These are phyloP conservation scores for Pterobdella sp. DNA, from an alignment of 2,888 invertebrate species.

Conservation along the genomic window DNA sequence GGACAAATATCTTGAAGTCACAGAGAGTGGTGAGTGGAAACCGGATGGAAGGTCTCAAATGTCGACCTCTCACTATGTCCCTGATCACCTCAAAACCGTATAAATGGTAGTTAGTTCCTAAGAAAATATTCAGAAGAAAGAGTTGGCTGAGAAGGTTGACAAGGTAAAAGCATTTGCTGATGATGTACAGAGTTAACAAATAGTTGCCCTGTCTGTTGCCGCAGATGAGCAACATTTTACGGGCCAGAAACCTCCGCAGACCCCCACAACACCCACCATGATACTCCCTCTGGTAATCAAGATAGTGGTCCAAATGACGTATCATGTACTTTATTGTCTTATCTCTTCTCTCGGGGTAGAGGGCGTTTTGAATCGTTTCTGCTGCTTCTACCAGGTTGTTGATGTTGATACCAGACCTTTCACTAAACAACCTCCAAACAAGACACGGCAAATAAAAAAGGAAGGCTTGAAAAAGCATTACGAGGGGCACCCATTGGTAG, in stretches of 20 bases:
- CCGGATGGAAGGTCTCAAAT: constrained; percentile 46
- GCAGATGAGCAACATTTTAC: constrained; percentile 49
- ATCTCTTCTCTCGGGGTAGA: constrained; percentile 52
- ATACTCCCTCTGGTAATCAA: constrained; percentile 49
- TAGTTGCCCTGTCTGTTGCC: constrained; percentile 53
- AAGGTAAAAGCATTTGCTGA: constrained; percentile 52
- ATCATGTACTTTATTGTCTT: constrained; percentile 53
- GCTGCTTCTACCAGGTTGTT: constrained; percentile 48
- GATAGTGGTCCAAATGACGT: constrained; percentile 54
- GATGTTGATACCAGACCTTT: constrained; percentile 51
- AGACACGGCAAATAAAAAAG: constrained; percentile 52
- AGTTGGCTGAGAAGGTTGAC: constrained; percentile 53
- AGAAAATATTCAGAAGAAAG: constrained; percentile 53
- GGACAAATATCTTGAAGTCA: constrained; percentile 51
- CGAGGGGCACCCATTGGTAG: constrained; percentile 51
- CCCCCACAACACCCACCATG: constrained; percentile 48
- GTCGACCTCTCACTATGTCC: constrained; percentile 50
- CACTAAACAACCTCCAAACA: constrained; percentile 37
- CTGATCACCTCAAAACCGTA: constrained; percentile 53
- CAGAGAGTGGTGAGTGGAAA: constrained; percentile 51
- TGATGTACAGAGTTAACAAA: constrained; percentile 52
- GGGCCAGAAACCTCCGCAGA: constrained; percentile 47
- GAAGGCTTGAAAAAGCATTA: constrained; percentile 52
- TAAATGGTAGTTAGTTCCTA: constrained; percentile 51
- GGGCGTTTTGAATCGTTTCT: constrained; percentile 45